phyloP scores from a whole-genome alignment of 2,113 vertebrate species.

The Fregetta grallaria region DNA sequence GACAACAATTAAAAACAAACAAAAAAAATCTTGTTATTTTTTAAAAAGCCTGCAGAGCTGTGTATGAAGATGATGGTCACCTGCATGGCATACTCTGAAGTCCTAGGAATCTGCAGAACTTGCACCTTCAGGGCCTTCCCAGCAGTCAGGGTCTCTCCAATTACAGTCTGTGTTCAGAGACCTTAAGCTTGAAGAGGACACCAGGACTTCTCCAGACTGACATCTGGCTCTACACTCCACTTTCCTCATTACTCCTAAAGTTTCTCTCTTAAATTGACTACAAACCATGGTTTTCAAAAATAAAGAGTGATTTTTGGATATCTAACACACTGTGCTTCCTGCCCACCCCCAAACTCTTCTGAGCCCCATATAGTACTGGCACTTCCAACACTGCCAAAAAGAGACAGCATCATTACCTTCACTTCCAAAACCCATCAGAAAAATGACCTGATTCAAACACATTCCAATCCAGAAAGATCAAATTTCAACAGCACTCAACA shows the following conservation, averaged over 20 bases:
- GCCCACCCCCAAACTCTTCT: not conserved
- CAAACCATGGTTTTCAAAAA: not conserved
- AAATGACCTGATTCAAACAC: not conserved
- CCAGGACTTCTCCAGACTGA: not conserved
- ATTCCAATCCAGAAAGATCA: not conserved
- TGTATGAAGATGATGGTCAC: not conserved
- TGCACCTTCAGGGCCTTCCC: not conserved
- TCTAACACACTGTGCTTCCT: not conserved
- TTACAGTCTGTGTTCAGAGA: not conserved
- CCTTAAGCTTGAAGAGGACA: not conserved
- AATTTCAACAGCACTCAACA: not conserved
- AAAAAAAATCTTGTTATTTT: not conserved
- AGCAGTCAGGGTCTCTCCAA: not conserved
- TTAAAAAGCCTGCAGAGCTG: not conserved
- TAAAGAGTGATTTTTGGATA: not conserved
- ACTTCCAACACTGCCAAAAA: not conserved
- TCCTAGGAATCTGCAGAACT: not conserved
- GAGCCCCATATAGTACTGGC: not conserved
- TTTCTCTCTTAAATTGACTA: not conserved
- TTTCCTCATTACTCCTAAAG: not conserved
- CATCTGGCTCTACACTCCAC: not conserved
- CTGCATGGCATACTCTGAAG: not conserved
- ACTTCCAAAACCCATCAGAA: not conserved
- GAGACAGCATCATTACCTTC: not conserved
- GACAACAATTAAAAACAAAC: too few relatives aligned